Evolutionary conservation across 2,113 vertebrate species (phyloP).

Genomic region (Cyprinodon brontotheroides): DNA sequence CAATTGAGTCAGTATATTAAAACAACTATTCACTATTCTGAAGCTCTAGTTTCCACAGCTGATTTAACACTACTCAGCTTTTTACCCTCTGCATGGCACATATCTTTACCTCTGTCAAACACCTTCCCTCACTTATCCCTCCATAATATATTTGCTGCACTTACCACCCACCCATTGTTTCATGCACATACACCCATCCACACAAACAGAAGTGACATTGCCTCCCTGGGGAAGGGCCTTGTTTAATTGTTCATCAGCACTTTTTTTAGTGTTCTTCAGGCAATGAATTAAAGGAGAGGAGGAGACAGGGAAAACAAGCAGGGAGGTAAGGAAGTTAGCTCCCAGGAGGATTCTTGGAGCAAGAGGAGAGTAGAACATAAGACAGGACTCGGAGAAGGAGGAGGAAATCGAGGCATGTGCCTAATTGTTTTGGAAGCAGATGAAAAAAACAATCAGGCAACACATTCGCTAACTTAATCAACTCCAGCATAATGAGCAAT

Average conservation of each 20-base stretch:
- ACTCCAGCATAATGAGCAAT: conserved; percentile 61
- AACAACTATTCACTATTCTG: background rate
- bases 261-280: conserved; percentile 65
- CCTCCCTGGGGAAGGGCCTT: conserved; percentile 65
- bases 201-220: conserved; percentile 65
- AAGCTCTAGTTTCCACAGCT: conserved; percentile 24
- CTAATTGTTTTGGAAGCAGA: conserved; percentile 67
- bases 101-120: conserved; percentile 54
- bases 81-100: conserved; percentile 46
- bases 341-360: conserved; percentile 31
- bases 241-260: conserved; percentile 79
- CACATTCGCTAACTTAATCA: conserved; percentile 67
- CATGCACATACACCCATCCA: conserved; percentile 37
- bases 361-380: conserved; percentile 1
- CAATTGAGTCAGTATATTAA: conserved; percentile 11
- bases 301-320: conserved; percentile 42
- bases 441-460: conserved; percentile 69
- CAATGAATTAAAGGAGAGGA: conserved; percentile 66
- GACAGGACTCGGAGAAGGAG: conserved; percentile 16
- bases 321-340: conserved; percentile 44
- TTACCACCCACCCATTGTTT: conserved; percentile 16
- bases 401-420: conserved; percentile 40
- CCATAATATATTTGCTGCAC: conserved; percentile 12
- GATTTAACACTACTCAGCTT: conserved; percentile 50
- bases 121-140: conserved; percentile 14